Conservation (phyloP, 1,140 invertebrate species). For the Lasioglossum albipes region DNA sequence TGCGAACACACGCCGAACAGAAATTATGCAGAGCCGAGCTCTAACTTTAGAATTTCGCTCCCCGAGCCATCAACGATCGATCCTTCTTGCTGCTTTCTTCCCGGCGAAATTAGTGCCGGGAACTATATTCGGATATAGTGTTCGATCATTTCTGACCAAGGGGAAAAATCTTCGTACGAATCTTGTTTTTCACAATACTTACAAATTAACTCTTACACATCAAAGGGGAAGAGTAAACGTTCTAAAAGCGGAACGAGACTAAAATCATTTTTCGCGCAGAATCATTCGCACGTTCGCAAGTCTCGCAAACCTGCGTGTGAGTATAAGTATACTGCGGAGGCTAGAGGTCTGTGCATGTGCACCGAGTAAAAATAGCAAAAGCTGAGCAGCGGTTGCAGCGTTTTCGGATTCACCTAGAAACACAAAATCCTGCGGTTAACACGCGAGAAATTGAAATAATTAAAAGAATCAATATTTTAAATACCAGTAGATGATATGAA, state of each 20-base stretch:
- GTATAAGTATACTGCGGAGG: background rate
- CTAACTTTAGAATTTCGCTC: constrained; percentile 31
- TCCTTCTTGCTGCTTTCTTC: background rate
- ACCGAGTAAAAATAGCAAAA: constrained; percentile 52
- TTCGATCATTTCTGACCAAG: background rate
- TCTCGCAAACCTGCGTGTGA: background rate
- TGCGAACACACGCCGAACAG: constrained; percentile 14
- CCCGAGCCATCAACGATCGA: constrained; percentile 18
- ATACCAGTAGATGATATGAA: no score
- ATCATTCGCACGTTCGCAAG: background rate
- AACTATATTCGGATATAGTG: background rate
- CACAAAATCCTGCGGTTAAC: constrained; percentile 5
- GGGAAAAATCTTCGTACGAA: background rate
- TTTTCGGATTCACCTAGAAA: constrained; percentile 21
- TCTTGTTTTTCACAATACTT: no score
- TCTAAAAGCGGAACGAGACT: no score
- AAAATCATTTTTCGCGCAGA: no score
- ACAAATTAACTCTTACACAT: no score
- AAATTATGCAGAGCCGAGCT: constrained; percentile 31
- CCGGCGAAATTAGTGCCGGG: background rate
- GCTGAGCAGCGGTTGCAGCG: constrained; percentile 22
- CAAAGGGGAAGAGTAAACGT: no score
- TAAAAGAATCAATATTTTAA: no score
- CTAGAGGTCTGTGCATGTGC: background rate
- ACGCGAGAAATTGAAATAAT: background rate